Conservation (phyloP, 2,113 vertebrate species). For the Mesocricetus auratus region DNA sequence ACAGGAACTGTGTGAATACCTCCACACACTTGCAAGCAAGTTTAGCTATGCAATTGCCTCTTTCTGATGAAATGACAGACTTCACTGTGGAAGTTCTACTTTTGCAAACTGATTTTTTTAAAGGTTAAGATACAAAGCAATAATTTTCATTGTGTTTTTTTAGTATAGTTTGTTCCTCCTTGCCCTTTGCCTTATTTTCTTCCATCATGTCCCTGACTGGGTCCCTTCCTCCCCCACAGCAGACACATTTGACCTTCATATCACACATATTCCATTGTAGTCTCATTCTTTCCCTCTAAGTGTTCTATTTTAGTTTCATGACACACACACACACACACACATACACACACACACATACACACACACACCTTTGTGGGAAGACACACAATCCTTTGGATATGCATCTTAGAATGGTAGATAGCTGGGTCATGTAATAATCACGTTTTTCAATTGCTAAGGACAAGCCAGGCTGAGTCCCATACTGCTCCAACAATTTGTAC, state of each 20-base stretch:
- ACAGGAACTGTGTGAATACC: too few species aligned
- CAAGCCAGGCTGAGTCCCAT: neutral
- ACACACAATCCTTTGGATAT: neutral
- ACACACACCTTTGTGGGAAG: neutral
- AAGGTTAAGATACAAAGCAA: neutral
- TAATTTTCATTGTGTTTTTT: neutral
- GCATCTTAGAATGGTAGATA: neutral
- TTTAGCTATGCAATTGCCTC: neutral
- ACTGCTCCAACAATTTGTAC: neutral
- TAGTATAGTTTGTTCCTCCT: neutral
- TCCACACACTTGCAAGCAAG: neutral
- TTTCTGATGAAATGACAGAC: neutral
- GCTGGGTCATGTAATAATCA: neutral
- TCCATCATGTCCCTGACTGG: neutral
- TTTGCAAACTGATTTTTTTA: neutral
- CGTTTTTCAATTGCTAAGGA: neutral
- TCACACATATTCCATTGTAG: neutral
- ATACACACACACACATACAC: neutral
- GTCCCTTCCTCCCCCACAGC: neutral
- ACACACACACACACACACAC: neutral
- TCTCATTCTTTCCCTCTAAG: neutral
- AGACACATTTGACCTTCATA: neutral
- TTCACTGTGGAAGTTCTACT: neutral
- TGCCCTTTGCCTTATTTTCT: neutral
- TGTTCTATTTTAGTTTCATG: neutral